These are phyloP conservation scores for Bungarus multicinctus DNA, from an alignment of 2,113 vertebrate species.

Conservation along the genomic window DNA sequence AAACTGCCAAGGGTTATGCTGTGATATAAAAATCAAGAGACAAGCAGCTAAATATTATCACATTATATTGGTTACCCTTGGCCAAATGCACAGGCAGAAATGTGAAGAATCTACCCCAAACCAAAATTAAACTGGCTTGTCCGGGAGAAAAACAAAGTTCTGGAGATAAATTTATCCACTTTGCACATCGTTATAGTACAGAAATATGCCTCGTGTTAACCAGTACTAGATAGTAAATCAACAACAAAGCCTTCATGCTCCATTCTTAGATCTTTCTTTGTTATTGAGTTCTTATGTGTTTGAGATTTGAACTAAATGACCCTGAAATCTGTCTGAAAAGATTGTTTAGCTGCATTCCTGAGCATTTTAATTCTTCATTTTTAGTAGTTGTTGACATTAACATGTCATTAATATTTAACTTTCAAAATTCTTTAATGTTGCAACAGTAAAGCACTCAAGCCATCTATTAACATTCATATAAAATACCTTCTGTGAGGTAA, in stretches of 20 bases:
- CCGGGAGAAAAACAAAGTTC: not conserved
- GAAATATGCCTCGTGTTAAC: not conserved
- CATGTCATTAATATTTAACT: not conserved
- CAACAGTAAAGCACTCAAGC: not conserved
- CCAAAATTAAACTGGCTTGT: not conserved
- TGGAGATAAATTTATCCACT: not conserved
- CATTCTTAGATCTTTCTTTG: not conserved
- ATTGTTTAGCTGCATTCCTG: not conserved
- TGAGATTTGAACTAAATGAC: not conserved
- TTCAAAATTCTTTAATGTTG: not conserved
- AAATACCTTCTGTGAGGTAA: not conserved
- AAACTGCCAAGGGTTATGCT: constrained; percentile 58
- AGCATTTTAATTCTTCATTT: not conserved
- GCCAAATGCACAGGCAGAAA: not conserved
- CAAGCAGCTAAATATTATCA: constrained; percentile 34
- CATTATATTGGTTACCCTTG: not conserved
- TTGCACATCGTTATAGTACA: not conserved
- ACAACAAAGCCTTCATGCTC: not conserved
- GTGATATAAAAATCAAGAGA: constrained; percentile 26
- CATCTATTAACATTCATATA: not conserved
- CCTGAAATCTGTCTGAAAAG: not conserved
- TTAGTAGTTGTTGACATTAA: not conserved
- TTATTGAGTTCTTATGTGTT: not conserved
- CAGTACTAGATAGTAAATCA: not conserved
- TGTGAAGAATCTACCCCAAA: not conserved